Evolutionary conservation across 2,797 vertebrate genomes (phyloP), one percentile per base, ranked within the genome.

Genomic region (Eurystomus glaucurus): DNA sequence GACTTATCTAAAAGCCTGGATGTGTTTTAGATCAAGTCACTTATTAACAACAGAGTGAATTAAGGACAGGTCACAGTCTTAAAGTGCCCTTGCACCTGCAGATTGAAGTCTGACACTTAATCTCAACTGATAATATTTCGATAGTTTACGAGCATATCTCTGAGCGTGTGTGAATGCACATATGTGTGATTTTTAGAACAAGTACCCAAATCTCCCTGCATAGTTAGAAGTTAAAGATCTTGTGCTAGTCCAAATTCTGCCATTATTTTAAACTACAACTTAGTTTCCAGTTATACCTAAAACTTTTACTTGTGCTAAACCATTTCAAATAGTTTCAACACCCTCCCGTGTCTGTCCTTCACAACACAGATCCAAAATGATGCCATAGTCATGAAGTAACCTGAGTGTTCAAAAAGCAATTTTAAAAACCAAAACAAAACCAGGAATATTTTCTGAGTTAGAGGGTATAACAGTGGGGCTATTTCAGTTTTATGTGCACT

Each of bases 21-120:
- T 72, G 39, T 48, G 26, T 65, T 92, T 92, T 69, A 54, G 11
- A 84, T 78, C 4, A 14, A 78, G 82, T 21, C 4, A 91, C 39
- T 85, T 82, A 72, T 62, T 82, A 96, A 96, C 80, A 74, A 65
- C 4, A 83, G 52, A 77, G 66, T 94, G 61, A 83, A 66, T 83
- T 92, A 87, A 93, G 93, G 91, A 78, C 77, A 90, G 45, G 29
- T 4, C 88, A 7, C 5, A 71, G 46, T 79, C 55, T 83, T 39
- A 65, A 84, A 82, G 78, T 80, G 85, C 61, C 91, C 83, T 97
- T 96, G 91, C 28, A 93, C 62, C 76, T 81, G 33, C 29, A 65
- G 80, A 65, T 48, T 93, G 79, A 90, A 90, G 76, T 90, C 45
- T 75, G n/a, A 95, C 48, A 69, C 52, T 77, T 92, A 96, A 93